Evolutionary conservation across 2,113 vertebrate genomes (phyloP), one percentile per base, ranked within the genome.

Genomic region (Apistogramma diplotaenia): DNA sequence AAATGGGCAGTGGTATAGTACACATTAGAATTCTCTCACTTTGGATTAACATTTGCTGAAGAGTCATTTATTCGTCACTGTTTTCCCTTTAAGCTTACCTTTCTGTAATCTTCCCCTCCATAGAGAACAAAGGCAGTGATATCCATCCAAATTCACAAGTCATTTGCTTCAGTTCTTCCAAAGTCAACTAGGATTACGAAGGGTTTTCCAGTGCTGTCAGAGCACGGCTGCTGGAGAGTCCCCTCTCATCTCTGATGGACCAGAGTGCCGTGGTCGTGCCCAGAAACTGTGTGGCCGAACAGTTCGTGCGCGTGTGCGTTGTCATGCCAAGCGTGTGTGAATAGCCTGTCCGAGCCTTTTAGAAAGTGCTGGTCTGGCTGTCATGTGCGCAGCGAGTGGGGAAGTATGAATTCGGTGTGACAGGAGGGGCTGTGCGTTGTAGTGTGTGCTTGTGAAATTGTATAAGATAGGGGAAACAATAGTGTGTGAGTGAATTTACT

Each of bases 361-460:
- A 94, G 91, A 94, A 95, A 92, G 80, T 91, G 88, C 93, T 95
- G 89, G 87, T 90, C 86, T 92, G 89, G 89, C 83, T 92, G 92
- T 93, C 92, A 94, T 93, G 92, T 93, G 93, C 85, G 58, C 79
- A 46, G 35, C 21, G 65, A 91, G 87, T 84, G 89, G 74, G 88
- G 83, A 93, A 88, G 92, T 88, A 87, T 87, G 89, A 88, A 90
- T 87, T 88, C 74, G 29, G 73, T 81, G 62, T 71, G 78, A 71
- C 86, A 29, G 87, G 23, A 59, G 37, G 59, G 62, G 60, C 74
- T 80, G 54, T 74, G 21, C 49, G 67, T 57, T 49, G 71, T 54
- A 53, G 46, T 57, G 73, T 79, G 78, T 43, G 79, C 54, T 40
- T 81, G 85, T 85, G 51, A 81, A 88, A 88, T 74, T 70, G 80